Evolutionary conservation across 2,113 vertebrate species (phyloP).

Genomic region (Oncorhynchus masou): DNA sequence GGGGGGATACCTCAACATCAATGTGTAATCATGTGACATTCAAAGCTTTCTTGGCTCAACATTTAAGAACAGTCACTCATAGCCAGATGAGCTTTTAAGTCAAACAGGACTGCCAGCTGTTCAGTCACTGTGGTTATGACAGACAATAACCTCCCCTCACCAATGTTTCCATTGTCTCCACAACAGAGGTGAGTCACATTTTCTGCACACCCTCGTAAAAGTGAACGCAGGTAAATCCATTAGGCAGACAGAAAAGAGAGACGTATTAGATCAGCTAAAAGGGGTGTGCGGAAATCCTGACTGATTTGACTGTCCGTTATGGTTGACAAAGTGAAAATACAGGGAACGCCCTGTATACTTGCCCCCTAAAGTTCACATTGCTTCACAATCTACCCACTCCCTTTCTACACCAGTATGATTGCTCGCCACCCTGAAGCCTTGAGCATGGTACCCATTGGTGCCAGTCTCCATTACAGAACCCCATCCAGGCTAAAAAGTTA

Average conservation of each 20-base stretch:
- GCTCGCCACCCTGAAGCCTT: not conserved
- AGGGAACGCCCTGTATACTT: not conserved
- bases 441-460: conserved; percentile 1
- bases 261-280: conserved; percentile 3
- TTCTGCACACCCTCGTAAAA: conserved; percentile 39
- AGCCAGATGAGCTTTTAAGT: not conserved
- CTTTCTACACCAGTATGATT: not conserved
- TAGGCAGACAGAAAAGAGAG: conserved; percentile 2
- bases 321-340: conserved; percentile 1
- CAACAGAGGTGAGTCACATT: conserved; percentile 50
- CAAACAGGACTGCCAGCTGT: conserved; percentile 10
- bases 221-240: conserved; percentile 42
- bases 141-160: not conserved
- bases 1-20: conserved; percentile 19
- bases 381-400: not conserved
- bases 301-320: conserved; percentile 23
- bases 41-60: conserved; percentile 35
- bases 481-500: conserved; percentile 13
- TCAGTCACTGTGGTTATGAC: conserved; percentile 24
- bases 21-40: conserved; percentile 49
- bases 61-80: conserved; percentile 17
- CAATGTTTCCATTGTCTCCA: not conserved
- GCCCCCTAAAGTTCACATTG: not conserved
- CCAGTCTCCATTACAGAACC: conserved; percentile 17
- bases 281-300: conserved; percentile 28